These are phyloP conservation scores for Trichechus manatus DNA, from an alignment of 2,113 vertebrate genomes.

Conservation along the genomic window DNA sequence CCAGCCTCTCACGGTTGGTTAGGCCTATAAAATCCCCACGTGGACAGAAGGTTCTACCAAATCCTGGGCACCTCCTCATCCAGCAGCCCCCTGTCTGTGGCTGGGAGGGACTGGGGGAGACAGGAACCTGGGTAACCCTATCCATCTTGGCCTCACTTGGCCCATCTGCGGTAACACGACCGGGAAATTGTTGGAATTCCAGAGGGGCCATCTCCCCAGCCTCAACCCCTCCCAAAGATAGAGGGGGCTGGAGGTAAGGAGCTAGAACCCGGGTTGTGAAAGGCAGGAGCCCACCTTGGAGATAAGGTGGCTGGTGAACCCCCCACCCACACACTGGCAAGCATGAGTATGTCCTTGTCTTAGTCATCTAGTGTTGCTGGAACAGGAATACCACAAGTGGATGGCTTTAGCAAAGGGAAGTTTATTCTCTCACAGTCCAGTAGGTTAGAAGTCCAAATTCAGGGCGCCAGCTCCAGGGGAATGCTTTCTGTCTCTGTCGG, in stretches of 20 bases:
- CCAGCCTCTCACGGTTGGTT: accelerated
- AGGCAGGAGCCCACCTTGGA: not conserved
- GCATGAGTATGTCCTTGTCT: no score
- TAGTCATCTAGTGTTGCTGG: no score
- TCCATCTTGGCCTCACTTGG: not conserved
- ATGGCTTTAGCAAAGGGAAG: no score
- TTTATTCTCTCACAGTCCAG: no score
- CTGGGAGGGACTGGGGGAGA: no score
- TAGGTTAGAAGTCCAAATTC: no score
- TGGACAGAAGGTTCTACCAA: not conserved
- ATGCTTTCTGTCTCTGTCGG: no score
- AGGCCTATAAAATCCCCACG: accelerated
- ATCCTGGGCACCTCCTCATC: accelerated
- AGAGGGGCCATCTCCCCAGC: not conserved
- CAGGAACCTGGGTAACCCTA: not conserved
- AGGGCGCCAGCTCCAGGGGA: no score
- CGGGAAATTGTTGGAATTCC: accelerated
- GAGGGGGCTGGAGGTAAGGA: not conserved
- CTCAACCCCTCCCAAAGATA: not conserved
- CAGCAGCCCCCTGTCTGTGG: no score
- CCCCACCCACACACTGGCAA: no score
- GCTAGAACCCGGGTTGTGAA: not conserved
- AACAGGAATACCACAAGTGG: no score
- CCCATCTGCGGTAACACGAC: accelerated
- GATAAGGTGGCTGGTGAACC: not conserved